Base-by-base conservation (phyloP, 64 coral and sea anemone genomes). In the Exaiptasia diaphana region DNA sequence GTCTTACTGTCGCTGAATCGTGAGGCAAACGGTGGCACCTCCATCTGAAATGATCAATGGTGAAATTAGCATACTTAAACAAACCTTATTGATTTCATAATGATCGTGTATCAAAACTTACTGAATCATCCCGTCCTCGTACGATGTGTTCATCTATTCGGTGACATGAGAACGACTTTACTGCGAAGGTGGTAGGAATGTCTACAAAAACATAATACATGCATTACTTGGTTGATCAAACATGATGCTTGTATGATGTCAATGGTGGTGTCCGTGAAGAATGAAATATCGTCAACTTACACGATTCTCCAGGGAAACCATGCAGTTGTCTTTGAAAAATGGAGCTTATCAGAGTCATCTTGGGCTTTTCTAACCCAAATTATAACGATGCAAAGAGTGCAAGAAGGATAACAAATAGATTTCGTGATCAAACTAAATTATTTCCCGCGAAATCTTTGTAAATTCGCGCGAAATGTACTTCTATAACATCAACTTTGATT, bases 11-110 rank as follows among this genome's bases (percentile, higher is more conserved):
- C 88, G 48, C 80, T 92, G 57, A 99, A 99, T 9, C 86, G 67
- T 37, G 88, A 92, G 38, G 95, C 85, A 76, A 99, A 99, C 49
- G 95, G 95, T 1, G 95, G 95, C 26, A 99, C 90, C 30, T 89
- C 85, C 30, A 57, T 68, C 95, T 99, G 64, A 29, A 92, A 62
- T 4, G 2, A 38, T 1, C 3, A 52, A 18, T 15, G 7, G n/a
- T 18, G 38, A n/a, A 5, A 21, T 55, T 21, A 15, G 52, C 20
- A n/a, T n/a, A n/a, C n/a, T n/a, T n/a, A n/a, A n/a, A n/a, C n/a
- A n/a, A n/a, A n/a, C n/a, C n/a, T n/a, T n/a, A n/a, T n/a, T n/a
- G n/a, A n/a, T n/a, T n/a, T n/a, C n/a, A n/a, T n/a, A n/a, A n/a
- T n/a, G n/a, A n/a, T n/a, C n/a, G n/a, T n/a, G n/a, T n/a, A n/a